Percentiles rank a stretch among this genome's conserved stretches.
Evolutionary conservation across 92 coral and sea anemone species (phyloP).

Genomic region (Palythoa caribaeorum): DNA sequence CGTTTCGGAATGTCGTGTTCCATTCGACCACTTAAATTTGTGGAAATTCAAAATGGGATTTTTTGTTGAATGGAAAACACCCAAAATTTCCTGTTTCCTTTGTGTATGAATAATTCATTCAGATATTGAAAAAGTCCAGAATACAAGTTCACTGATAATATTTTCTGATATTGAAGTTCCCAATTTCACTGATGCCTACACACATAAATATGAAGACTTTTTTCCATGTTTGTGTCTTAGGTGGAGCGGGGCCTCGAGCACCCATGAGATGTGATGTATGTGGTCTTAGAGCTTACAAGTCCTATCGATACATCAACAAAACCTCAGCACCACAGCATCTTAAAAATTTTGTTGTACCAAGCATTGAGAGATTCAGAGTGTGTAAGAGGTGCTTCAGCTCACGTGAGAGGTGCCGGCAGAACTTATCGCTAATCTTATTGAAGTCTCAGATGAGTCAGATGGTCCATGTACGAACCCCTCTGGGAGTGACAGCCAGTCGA

Average conservation of each 20-base stretch:
- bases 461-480: conserved; percentile 89
- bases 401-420: conserved; percentile 89
- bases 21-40: too few species aligned
- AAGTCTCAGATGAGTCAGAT: conserved; percentile 87
- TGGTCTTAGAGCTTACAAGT: conserved; percentile 89
- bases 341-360: conserved; percentile 83
- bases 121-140: too few species aligned
- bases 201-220: too few species aligned
- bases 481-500: conserved; percentile 87
- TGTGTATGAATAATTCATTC: too few species aligned
- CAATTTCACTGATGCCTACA: too few species aligned
- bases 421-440: conserved; percentile 86
- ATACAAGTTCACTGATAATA: too few species aligned
- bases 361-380: conserved; percentile 84
- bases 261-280: conserved; percentile 96
- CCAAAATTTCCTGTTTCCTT: too few species aligned
- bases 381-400: conserved; percentile 96
- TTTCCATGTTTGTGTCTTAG: not conserved
- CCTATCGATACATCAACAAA: conserved; percentile 92
- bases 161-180: too few species aligned
- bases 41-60: too few species aligned
- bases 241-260: conserved; percentile 19
- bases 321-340: conserved; percentile 86
- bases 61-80: too few species aligned
- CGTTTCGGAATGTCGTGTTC: too few species aligned